Percentiles rank a stretch among this genome's conserved stretches.
Conservation (phyloP, 2,113 vertebrate species). For the Apaloderma vittatum region DNA sequence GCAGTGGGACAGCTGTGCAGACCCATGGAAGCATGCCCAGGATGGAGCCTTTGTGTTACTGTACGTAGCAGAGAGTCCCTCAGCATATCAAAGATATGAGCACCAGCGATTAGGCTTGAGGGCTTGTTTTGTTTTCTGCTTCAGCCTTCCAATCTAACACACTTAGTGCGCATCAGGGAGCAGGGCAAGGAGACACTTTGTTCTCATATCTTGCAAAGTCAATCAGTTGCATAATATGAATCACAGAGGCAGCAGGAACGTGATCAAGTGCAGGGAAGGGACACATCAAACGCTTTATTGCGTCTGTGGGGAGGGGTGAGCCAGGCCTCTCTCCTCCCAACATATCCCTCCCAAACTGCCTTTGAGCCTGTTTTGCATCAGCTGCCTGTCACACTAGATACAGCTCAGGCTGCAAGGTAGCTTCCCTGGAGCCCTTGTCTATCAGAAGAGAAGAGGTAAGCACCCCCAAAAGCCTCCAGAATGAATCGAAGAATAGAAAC, state of each 20-base stretch:
- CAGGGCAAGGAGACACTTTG: constrained; percentile 33
- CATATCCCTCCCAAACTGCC: neutral
- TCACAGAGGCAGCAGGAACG: constrained; percentile 27
- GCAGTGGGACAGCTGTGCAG: neutral
- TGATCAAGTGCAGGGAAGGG: constrained; percentile 37
- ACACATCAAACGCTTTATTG: neutral
- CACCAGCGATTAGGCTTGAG: neutral
- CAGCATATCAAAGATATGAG: neutral
- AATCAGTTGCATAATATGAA: constrained; percentile 56
- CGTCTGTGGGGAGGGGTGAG: neutral
- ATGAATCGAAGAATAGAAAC: neutral
- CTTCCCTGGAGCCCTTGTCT: neutral
- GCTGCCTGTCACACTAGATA: neutral
- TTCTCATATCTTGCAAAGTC: constrained; percentile 56
- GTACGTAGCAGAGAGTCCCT: neutral
- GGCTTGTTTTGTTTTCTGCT: constrained; percentile 35
- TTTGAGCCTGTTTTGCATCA: constrained; percentile 45
- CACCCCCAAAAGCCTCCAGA: neutral
- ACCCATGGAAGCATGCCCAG: neutral
- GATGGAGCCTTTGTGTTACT: neutral
- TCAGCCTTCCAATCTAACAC: neutral
- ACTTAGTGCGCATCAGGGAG: constrained; percentile 43
- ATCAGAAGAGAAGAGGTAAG: neutral
- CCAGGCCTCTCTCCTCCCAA: neutral
- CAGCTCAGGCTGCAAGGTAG: neutral